A percentile compares a stretch with the other conserved stretches of the same genome.
Evolutionary conservation across 2,113 vertebrate species (phyloP).

Genomic region (Candoia aspera): DNA sequence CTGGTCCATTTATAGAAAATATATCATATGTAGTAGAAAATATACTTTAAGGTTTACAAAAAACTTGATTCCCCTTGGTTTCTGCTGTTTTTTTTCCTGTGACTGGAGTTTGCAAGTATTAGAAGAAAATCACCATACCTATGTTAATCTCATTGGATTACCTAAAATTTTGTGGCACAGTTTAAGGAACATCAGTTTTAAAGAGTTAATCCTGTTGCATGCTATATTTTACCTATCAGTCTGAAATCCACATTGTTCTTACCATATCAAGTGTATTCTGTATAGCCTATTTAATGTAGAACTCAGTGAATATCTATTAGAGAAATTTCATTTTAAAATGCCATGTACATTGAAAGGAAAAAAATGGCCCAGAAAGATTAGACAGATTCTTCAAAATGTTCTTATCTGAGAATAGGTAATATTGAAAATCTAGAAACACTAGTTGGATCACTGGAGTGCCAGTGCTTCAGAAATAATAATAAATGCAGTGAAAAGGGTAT

Average conservation of each 20-base stretch:
- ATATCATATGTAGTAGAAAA: too few species aligned
- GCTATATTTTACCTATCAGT: background rate
- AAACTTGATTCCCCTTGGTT: background rate
- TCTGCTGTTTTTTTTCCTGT: background rate
- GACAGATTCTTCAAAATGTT: background rate
- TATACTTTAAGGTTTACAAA: background rate
- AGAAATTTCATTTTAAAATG: background rate
- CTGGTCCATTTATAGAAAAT: too few species aligned
- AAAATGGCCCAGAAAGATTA: background rate
- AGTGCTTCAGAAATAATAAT: background rate
- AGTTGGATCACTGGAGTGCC: background rate
- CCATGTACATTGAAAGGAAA: too few species aligned
- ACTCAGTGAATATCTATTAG: background rate
- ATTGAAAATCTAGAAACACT: background rate
- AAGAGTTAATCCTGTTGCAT: background rate
- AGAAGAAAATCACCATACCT: background rate
- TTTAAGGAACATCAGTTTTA: background rate
- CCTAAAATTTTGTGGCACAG: background rate
- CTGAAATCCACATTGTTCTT: background rate
- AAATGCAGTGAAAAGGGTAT: background rate
- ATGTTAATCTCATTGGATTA: background rate
- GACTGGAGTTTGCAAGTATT: too few species aligned
- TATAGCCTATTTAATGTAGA: background rate
- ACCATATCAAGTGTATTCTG: background rate
- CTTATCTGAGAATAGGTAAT: background rate